Percentiles rank a stretch among this genome's conserved stretches.
Evolutionary conservation across 2,797 vertebrate species (phyloP).

Genomic region (Malurus leucopterus): DNA sequence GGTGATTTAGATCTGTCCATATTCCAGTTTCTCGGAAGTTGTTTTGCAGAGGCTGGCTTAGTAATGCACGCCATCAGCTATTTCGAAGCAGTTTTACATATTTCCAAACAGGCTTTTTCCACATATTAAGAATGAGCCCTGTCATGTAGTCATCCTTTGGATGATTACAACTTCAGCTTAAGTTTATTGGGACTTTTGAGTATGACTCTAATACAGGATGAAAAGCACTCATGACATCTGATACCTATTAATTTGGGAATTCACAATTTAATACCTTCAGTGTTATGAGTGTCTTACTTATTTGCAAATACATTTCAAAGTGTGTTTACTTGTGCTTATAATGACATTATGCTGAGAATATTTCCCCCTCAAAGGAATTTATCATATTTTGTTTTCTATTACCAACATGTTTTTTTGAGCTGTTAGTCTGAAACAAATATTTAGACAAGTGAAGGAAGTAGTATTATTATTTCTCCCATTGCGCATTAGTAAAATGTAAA

Average conservation of each 20-base stretch:
- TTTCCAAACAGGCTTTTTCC: background rate
- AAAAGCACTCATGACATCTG: constrained; percentile 65
- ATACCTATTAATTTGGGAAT: constrained; percentile 71
- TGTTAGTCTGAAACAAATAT: constrained; percentile 76
- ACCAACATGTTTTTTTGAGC: constrained; percentile 68
- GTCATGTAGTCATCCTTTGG: constrained; percentile 48
- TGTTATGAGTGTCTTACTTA: constrained; percentile 40
- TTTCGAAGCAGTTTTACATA: background rate
- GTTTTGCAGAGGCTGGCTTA: background rate
- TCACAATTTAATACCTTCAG: constrained; percentile 63
- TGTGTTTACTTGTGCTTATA: constrained; percentile 61
- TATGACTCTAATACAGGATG: constrained; percentile 59
- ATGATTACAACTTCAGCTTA: constrained; percentile 35
- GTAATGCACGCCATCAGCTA: background rate
- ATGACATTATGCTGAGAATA: constrained; percentile 61
- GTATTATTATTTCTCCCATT: constrained; percentile 72
- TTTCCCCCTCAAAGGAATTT: constrained; percentile 49
- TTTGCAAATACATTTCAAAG: constrained; percentile 67
- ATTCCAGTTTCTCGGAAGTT: background rate
- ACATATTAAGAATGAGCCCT: constrained; percentile 14
- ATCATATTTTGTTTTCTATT: constrained; percentile 66
- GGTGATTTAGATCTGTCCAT: background rate
- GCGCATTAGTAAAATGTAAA: constrained; percentile 74
- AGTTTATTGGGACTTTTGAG: constrained; percentile 60
- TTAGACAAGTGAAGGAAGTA: constrained; percentile 74